A percentile compares a stretch with the other conserved stretches of the same genome.
Evolutionary conservation across 2,113 vertebrate genomes (phyloP).

Genomic region (Tympanuchus pallidicinctus): DNA sequence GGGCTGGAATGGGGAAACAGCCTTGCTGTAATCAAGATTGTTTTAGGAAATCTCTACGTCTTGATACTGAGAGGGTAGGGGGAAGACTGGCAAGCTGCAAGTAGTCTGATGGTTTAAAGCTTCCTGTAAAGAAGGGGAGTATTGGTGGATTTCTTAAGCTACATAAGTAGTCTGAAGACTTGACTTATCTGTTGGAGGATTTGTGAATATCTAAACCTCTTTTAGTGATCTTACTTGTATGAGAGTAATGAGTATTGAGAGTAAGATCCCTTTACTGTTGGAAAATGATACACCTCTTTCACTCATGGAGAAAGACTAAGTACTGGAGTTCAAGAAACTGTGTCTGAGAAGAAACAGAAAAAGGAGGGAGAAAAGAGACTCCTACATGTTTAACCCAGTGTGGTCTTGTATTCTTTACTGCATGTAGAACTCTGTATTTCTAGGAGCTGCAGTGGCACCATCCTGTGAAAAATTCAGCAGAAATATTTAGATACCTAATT

Average conservation of each 20-base stretch:
- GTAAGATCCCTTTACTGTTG: not conserved
- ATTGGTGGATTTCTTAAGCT: not conserved
- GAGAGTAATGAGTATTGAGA: not conserved
- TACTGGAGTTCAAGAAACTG: not conserved
- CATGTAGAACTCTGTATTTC: rapidly evolving
- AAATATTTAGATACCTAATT: not conserved
- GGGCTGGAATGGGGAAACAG: not conserved
- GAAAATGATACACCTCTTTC: not conserved
- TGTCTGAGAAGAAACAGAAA: not conserved
- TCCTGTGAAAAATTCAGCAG: not conserved
- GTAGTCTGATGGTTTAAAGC: not conserved
- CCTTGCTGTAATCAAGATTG: not conserved
- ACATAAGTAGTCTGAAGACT: not conserved
- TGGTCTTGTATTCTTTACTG: not conserved
- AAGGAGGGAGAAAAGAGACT: not conserved
- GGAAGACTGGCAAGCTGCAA: not conserved
- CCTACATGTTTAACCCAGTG: not conserved
- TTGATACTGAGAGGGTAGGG: not conserved
- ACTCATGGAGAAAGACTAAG: not conserved
- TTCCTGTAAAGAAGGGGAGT: not conserved
- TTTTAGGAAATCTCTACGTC: not conserved
- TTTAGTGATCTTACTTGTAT: not conserved
- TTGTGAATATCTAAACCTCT: not conserved
- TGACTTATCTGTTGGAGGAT: not conserved
- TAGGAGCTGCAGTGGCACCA: not conserved